A percentile compares a stretch with the other conserved stretches of the same genome.
Conservation (phyloP, 2,888 invertebrate genomes). For the Resseliella maxima region DNA sequence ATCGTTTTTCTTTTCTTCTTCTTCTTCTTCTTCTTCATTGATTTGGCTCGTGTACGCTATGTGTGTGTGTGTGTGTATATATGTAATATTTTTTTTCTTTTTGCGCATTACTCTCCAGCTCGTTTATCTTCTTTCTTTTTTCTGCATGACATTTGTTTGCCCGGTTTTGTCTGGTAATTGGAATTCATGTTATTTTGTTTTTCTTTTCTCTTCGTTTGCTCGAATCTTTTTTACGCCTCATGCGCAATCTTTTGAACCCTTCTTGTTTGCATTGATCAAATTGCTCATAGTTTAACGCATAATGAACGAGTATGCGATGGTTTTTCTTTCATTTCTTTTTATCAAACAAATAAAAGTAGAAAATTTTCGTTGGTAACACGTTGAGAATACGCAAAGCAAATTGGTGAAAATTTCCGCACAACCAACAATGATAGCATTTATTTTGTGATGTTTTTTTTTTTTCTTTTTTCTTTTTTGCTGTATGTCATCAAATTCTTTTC, state of each 20-base stretch:
- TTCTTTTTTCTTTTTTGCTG: too few species aligned
- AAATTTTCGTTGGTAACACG: too few species aligned
- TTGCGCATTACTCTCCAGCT: not conserved
- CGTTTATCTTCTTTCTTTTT: constrained; percentile 6
- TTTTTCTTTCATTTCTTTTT: not conserved
- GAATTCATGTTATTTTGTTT: not conserved
- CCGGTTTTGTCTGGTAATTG: not conserved
- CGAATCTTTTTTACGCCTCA: not conserved
- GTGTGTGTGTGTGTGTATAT: too few species aligned
- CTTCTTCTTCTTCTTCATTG: not conserved
- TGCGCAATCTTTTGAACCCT: not conserved
- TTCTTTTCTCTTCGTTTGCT: too few species aligned
- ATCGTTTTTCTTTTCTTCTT: not conserved
- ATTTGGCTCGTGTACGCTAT: not conserved
- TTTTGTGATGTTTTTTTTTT: too few species aligned
- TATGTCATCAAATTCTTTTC: too few species aligned
- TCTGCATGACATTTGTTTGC: not conserved
- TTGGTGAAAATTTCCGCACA: too few species aligned
- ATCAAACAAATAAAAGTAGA: too few species aligned
- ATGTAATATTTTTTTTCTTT: not conserved
- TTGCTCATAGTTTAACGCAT: not conserved
- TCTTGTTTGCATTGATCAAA: not conserved
- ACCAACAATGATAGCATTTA: too few species aligned
- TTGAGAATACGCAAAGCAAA: too few species aligned
- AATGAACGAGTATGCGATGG: not conserved